phyloP scores from a whole-genome alignment of 2,888 invertebrate genomes.

The Thumatha senex region DNA sequence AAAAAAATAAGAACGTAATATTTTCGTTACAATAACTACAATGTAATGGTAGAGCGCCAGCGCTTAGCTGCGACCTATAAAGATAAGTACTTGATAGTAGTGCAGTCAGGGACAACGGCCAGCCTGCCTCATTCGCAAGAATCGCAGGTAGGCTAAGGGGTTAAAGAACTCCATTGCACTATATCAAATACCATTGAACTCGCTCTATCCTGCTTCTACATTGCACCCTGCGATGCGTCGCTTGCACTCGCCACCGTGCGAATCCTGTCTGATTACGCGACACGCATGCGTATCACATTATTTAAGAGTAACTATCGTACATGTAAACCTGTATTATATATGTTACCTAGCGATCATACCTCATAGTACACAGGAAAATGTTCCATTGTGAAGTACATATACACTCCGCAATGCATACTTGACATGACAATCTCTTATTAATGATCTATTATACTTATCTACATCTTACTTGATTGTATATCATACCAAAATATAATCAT shows the following conservation, averaged over 20 bases:
- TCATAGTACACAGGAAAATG: conserved; percentile 26
- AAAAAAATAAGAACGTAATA: not conserved
- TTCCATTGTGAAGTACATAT: conserved; percentile 16
- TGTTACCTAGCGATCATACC: conserved; percentile 42
- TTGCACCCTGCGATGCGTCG: conserved; percentile 68
- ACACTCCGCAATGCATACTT: conserved; percentile 13
- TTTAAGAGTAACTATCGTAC: conserved; percentile 61
- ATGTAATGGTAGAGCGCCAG: conserved; percentile 38
- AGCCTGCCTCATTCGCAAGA: conserved; percentile 80
- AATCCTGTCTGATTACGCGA: conserved; percentile 80
- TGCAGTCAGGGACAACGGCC: conserved; percentile 82
- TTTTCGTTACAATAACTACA: not conserved
- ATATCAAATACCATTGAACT: conserved; percentile 84
- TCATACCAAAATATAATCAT: no score
- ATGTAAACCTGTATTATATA: conserved; percentile 55
- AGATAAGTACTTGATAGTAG: conserved; percentile 76
- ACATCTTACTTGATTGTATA: no score
- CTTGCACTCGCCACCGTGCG: conserved; percentile 72
- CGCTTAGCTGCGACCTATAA: conserved; percentile 76
- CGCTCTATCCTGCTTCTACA: conserved; percentile 66
- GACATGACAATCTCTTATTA: conserved; percentile 16
- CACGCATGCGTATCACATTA: conserved; percentile 77
- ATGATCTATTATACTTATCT: not conserved
- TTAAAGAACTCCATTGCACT: conserved; percentile 82
- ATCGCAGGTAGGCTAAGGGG: conserved; percentile 83